Evolutionary conservation across 2,797 vertebrate species (phyloP).

Genomic region (Vireo griseus): DNA sequence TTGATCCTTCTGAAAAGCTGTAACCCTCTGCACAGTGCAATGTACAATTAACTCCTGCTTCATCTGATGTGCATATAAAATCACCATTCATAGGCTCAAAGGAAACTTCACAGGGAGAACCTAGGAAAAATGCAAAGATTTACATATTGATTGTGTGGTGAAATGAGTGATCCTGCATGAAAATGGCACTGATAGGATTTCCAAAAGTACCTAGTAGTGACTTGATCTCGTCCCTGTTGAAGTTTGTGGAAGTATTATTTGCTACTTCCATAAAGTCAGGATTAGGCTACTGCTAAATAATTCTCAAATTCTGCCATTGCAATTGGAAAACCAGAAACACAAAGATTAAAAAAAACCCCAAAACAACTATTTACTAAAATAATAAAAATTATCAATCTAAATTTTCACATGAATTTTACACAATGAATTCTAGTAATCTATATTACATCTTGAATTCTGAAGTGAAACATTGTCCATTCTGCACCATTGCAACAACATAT

Average conservation of each 20-base stretch:
- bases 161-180: background rate
- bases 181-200: background rate
- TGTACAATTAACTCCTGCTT: constrained; percentile 86
- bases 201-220: background rate
- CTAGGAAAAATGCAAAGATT: constrained; percentile 48
- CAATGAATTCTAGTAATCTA: background rate
- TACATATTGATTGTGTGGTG: background rate
- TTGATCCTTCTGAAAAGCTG: constrained; percentile 87
- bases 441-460: background rate
- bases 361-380: background rate
- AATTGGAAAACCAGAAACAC: background rate
- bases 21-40: constrained; percentile 88
- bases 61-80: constrained; percentile 83
- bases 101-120: constrained; percentile 87
- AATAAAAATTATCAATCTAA: background rate
- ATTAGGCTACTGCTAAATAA: background rate
- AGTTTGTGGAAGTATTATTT: background rate
- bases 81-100: constrained; percentile 88
- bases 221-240: background rate
- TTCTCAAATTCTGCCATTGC: background rate
- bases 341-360: background rate
- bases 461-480: background rate
- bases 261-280: background rate
- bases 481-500: background rate
- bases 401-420: background rate